phyloP scores from a whole-genome alignment of 2,797 vertebrate species.

The Pygocentrus nattereri region DNA sequence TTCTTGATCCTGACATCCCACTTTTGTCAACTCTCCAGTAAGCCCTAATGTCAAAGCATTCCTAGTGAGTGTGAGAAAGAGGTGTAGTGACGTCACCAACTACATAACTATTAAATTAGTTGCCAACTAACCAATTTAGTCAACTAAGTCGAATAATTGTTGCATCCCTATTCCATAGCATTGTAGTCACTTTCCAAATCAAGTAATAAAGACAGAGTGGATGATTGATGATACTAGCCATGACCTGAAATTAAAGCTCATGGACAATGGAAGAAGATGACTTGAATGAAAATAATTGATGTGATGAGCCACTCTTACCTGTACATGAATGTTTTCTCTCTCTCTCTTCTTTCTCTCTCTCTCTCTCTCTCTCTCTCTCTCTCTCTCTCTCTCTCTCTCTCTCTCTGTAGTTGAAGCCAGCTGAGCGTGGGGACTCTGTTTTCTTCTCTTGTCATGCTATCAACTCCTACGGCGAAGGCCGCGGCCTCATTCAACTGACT shows the following conservation, averaged over 20 bases:
- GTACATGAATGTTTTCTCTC: no score
- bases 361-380: not conserved
- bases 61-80: no score
- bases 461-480: conserved; percentile 96
- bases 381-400: conserved; percentile 49
- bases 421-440: conserved; percentile 95
- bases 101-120: no score
- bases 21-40: no score
- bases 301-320: no score
- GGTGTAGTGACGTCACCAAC: no score
- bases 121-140: no score
- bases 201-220: not conserved
- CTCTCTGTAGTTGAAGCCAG: conserved; percentile 89
- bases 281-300: no score
- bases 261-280: not conserved
- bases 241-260: not conserved
- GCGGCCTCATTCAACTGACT: conserved; percentile 96
- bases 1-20: no score
- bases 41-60: no score
- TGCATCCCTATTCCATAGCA: no score
- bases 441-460: conserved; percentile 99
- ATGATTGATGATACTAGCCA: not conserved
- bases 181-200: not conserved
- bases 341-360: not conserved
- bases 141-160: no score